Percentiles rank a stretch among this genome's conserved stretches.
phyloP scores from a whole-genome alignment of 2,797 vertebrate species.

The Coccyzus lansbergi region DNA sequence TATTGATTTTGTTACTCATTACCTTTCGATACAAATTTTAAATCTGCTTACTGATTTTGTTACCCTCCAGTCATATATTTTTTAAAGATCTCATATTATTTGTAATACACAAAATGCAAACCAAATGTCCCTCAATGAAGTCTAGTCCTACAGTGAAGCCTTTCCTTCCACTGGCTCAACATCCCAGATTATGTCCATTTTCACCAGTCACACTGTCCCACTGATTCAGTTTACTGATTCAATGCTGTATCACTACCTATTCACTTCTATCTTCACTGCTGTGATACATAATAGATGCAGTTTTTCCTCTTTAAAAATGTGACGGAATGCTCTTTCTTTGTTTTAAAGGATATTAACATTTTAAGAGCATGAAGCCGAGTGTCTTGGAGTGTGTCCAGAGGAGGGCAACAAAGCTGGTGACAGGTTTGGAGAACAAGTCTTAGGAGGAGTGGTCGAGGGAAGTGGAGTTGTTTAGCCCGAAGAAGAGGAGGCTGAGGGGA shows the following conservation, averaged over 20 bases:
- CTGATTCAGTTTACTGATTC: neutral
- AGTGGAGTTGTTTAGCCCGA: too few species aligned
- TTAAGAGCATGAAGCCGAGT: neutral
- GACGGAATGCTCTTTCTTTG: neutral
- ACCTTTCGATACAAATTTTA: neutral
- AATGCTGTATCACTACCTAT: neutral
- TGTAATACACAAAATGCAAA: neutral
- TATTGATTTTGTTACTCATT: neutral
- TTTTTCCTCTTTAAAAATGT: neutral
- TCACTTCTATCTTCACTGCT: neutral
- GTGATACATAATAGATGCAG: neutral
- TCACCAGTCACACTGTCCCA: neutral
- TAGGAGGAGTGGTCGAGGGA: too few species aligned
- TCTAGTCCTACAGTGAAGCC: neutral
- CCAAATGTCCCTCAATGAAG: neutral
- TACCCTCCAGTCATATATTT: neutral
- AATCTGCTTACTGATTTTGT: neutral
- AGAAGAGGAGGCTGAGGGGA: too few species aligned
- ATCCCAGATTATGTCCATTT: neutral
- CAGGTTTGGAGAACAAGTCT: too few species aligned
- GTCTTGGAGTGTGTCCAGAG: neutral
- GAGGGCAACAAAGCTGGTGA: too few species aligned
- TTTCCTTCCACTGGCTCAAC: neutral
- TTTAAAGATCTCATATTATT: neutral
- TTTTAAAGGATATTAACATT: neutral